These are phyloP conservation scores for Pollimyrus isidori DNA, from an alignment of 2,113 vertebrate species.

Conservation along the genomic window DNA sequence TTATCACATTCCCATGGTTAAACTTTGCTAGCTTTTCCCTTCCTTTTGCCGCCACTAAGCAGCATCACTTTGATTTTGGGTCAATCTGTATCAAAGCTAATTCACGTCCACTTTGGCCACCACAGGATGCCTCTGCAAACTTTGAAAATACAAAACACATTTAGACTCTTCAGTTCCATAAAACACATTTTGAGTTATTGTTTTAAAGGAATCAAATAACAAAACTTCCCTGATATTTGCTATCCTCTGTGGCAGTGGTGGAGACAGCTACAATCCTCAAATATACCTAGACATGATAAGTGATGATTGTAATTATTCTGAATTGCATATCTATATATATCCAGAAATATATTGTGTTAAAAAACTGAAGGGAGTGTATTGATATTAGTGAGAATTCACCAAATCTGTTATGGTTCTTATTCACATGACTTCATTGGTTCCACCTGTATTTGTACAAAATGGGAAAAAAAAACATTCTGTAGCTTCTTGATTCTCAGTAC, in stretches of 20 bases:
- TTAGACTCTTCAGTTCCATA: neutral
- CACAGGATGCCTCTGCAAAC: neutral
- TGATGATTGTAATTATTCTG: neutral
- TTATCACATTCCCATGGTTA: no score
- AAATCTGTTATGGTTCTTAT: neutral
- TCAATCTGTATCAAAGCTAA: neutral
- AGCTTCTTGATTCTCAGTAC: constrained; percentile 28
- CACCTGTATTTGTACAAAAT: neutral
- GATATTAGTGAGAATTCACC: neutral
- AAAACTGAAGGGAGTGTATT: neutral
- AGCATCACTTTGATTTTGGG: no score
- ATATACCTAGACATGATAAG: neutral
- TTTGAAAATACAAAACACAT: neutral
- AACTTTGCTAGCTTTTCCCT: no score
- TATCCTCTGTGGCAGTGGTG: neutral
- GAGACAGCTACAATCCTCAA: neutral
- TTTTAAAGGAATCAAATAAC: neutral
- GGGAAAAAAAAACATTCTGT: neutral
- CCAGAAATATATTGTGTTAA: neutral
- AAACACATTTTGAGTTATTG: neutral
- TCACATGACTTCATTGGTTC: neutral
- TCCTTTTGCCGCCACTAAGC: no score
- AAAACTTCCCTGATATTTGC: neutral
- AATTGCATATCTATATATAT: neutral
- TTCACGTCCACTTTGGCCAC: neutral